A percentile compares a stretch with the other conserved stretches of the same genome.
These are phyloP conservation scores for Chloropsis hardwickii DNA, from an alignment of 2,113 vertebrate genomes.

Conservation along the genomic window DNA sequence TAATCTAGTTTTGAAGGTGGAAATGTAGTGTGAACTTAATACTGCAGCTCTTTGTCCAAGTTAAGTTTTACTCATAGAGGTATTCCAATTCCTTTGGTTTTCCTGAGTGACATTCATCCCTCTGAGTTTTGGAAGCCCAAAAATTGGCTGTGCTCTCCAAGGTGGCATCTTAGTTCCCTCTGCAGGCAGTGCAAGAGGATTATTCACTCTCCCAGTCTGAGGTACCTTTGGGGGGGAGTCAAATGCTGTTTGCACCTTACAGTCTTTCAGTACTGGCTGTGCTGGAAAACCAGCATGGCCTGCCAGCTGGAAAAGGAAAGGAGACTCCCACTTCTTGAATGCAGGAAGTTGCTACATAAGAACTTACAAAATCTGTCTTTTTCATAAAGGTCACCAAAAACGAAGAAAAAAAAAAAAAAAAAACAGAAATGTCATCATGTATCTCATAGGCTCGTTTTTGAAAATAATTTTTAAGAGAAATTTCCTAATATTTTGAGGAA, in stretches of 20 bases:
- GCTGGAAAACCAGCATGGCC: not conserved
- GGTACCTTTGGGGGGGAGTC: not conserved
- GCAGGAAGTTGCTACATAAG: not conserved
- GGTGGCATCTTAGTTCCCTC: not conserved
- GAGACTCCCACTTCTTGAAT: not conserved
- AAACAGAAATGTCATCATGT: not conserved
- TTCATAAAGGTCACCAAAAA: not conserved
- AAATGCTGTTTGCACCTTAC: not conserved
- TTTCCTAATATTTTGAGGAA: not conserved
- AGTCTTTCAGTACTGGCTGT: not conserved
- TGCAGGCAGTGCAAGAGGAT: not conserved
- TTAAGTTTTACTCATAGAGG: not conserved
- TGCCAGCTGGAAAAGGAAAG: not conserved
- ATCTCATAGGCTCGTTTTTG: accelerated
- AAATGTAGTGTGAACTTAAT: not conserved
- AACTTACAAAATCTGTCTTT: not conserved
- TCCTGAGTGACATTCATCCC: not conserved
- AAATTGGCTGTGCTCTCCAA: not conserved
- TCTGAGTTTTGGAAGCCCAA: not conserved
- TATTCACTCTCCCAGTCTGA: not conserved
- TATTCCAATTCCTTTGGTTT: not conserved
- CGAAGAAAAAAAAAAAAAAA: too few species aligned
- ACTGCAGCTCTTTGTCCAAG: not conserved
- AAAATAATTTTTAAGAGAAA: not conserved
- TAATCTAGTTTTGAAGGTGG: not conserved